Percentiles rank a stretch among this genome's conserved stretches.
Evolutionary conservation across 2,797 vertebrate species (phyloP).

Genomic region (Geotrypetes seraphini): DNA sequence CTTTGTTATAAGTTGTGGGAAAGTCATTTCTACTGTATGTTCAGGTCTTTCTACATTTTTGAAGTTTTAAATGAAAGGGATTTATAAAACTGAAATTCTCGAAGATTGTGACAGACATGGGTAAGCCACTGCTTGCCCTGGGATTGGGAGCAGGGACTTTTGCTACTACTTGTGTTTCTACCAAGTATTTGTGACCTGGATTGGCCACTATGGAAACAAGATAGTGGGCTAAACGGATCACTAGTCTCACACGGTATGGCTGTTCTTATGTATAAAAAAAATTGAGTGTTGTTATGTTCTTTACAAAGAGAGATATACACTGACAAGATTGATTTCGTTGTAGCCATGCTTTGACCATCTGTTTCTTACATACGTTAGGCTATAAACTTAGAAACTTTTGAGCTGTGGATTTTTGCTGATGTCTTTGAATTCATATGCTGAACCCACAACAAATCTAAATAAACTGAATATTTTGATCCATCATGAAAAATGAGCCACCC

Average conservation of each 20-base stretch:
- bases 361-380: background rate
- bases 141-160: too few relatives aligned
- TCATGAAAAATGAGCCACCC: background rate
- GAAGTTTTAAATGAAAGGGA: too few relatives aligned
- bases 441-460: background rate
- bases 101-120: too few relatives aligned
- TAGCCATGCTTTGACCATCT: slow-evolving; percentile 7
- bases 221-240: too few relatives aligned
- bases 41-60: too few relatives aligned
- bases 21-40: too few relatives aligned
- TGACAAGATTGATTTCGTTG: slow-evolving; percentile 11
- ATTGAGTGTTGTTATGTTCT: background rate
- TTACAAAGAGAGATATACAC: background rate
- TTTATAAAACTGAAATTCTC: background rate
- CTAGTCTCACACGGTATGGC: too few relatives aligned
- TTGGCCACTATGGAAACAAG: too few relatives aligned
- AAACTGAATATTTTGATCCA: slow-evolving; percentile 6
- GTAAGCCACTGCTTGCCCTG: too few relatives aligned
- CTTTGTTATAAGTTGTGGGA: too few relatives aligned
- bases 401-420: slow-evolving; percentile 12
- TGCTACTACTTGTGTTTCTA: too few relatives aligned
- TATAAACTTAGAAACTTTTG: background rate
- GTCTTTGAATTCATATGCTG: background rate
- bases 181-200: too few relatives aligned
- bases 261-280: background rate